These are phyloP conservation scores for Megalurothrips usitatus DNA, from an alignment of 2,888 invertebrate species.

Conservation along the genomic window DNA sequence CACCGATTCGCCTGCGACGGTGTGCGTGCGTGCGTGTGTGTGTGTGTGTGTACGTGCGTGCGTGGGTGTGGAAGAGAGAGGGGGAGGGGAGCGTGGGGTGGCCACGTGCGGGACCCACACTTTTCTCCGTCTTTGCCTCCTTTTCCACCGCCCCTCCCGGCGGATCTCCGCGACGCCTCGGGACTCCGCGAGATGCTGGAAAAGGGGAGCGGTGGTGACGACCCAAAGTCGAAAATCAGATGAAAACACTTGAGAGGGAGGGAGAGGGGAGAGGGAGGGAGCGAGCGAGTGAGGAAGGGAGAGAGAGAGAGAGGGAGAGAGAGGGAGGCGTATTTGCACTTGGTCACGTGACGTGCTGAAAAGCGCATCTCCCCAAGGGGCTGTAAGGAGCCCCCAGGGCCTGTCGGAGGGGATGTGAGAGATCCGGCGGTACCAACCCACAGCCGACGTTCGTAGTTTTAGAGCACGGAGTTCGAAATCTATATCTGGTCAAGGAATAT, in stretches of 20 bases:
- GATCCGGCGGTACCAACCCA: too few relatives aligned
- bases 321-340: neutral
- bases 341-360: neutral
- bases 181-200: too few relatives aligned
- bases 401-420: too few relatives aligned
- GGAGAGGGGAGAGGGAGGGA: neutral
- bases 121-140: neutral
- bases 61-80: neutral
- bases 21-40: too few relatives aligned
- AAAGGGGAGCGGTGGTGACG: neutral
- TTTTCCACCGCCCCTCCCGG: neutral
- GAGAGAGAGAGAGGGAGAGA: neutral
- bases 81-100: neutral
- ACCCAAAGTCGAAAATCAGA: constrained; percentile 25
- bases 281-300: neutral
- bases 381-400: neutral
- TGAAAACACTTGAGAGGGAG: constrained; percentile 19
- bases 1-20: neutral
- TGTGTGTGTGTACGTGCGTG: too few relatives aligned
- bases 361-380: constrained; percentile 4
- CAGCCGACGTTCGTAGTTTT: too few relatives aligned
- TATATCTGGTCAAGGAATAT: too few relatives aligned
- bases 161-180: too few relatives aligned
- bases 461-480: too few relatives aligned
- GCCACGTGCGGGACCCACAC: neutral